These are phyloP conservation scores for Scomber colias DNA, from an alignment of 2,113 vertebrate species.

Conservation along the genomic window DNA sequence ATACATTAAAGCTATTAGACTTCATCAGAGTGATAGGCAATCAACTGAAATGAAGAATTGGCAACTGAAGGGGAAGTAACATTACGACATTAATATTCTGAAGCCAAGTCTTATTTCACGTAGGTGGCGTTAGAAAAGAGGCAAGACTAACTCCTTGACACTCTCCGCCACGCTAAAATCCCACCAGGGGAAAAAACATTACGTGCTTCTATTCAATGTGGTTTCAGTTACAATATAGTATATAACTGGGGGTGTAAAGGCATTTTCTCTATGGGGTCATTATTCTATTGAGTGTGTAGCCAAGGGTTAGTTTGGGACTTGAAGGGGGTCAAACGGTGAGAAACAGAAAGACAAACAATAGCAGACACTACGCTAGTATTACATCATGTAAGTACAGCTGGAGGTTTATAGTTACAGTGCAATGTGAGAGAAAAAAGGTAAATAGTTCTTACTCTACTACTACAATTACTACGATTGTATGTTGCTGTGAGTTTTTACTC, in stretches of 20 bases:
- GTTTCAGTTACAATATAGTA: conserved; percentile 1
- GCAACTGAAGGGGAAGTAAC: neutral
- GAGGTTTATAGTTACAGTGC: too few relatives aligned
- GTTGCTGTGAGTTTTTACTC: too few relatives aligned
- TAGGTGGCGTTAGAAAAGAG: neutral
- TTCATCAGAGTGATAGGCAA: too few relatives aligned
- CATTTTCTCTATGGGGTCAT: neutral
- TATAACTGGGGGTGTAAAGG: neutral
- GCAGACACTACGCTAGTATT: neutral
- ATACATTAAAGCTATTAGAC: too few relatives aligned
- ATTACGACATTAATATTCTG: neutral
- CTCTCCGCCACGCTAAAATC: neutral
- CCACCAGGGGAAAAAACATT: neutral
- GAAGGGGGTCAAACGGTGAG: neutral
- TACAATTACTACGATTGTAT: too few relatives aligned
- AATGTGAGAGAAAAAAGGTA: too few relatives aligned
- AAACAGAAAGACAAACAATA: neutral
- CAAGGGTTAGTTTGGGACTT: neutral
- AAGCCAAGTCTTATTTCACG: neutral
- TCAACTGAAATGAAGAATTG: neutral
- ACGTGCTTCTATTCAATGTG: neutral
- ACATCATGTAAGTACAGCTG: neutral
- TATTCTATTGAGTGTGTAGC: neutral
- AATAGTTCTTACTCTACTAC: too few relatives aligned
- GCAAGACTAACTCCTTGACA: neutral